These are phyloP conservation scores for Agrochola circellaris DNA, from an alignment of 2,888 invertebrate genomes.

Conservation along the genomic window DNA sequence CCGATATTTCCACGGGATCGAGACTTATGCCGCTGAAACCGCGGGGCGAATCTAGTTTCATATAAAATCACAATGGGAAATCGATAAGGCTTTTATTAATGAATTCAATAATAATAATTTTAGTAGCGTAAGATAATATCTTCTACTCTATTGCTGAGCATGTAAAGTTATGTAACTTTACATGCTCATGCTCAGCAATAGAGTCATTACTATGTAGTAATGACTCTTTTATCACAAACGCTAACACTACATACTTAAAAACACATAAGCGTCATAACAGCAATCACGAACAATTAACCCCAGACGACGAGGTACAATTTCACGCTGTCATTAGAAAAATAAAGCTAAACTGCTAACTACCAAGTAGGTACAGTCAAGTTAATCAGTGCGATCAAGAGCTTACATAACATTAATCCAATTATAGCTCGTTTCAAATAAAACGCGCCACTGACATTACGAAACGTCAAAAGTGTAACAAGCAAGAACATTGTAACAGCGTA, in stretches of 20 bases:
- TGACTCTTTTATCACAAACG: background rate
- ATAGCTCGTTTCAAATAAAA: slow-evolving; percentile 56
- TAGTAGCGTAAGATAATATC: no score
- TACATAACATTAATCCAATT: slow-evolving; percentile 65
- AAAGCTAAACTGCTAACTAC: slow-evolving; percentile 18
- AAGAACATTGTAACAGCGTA: slow-evolving; percentile 54
- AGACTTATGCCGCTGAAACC: no score
- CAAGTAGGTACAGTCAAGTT: slow-evolving; percentile 22
- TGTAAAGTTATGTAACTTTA: slow-evolving; percentile 1
- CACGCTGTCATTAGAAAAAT: slow-evolving; percentile 46
- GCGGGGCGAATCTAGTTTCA: background rate
- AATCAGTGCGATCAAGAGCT: slow-evolving; percentile 63
- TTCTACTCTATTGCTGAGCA: background rate
- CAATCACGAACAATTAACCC: slow-evolving; percentile 39
- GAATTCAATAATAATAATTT: no score
- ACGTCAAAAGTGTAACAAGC: slow-evolving; percentile 63
- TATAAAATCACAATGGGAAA: background rate
- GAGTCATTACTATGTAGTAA: background rate
- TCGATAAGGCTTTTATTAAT: no score
- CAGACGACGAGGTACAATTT: slow-evolving; percentile 41
- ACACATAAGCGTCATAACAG: slow-evolving; percentile 31
- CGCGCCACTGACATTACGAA: slow-evolving; percentile 59
- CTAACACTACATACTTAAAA: slow-evolving; percentile 24
- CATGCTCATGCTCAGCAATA: background rate
- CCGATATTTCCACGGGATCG: no score